Percentiles rank a stretch among this genome's conserved stretches.
phyloP scores from a whole-genome alignment of 2,797 vertebrate genomes.

The Syngnathus rostellatus region DNA sequence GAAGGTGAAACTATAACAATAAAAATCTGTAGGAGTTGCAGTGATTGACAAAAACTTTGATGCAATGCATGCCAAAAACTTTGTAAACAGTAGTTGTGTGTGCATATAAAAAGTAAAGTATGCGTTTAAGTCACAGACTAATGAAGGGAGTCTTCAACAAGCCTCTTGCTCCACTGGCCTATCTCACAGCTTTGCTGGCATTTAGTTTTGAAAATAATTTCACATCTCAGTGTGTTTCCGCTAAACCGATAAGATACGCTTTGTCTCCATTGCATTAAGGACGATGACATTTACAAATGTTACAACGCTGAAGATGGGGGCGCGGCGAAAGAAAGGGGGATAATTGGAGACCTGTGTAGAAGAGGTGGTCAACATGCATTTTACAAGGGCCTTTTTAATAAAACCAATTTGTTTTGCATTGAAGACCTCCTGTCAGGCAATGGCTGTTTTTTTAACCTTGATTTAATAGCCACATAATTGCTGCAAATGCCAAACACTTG shows the following conservation, averaged over 20 bases:
- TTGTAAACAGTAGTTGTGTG: not conserved
- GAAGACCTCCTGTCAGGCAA: constrained; percentile 62
- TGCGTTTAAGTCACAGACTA: constrained; percentile 46
- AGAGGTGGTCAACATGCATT: constrained; percentile 51
- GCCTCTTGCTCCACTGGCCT: constrained; percentile 62
- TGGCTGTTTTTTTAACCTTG: constrained; percentile 53
- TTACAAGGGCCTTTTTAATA: constrained; percentile 63
- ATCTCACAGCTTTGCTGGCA: constrained; percentile 69
- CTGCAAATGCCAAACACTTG: constrained; percentile 62
- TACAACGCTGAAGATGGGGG: constrained; percentile 52
- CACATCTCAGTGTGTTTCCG: constrained; percentile 73
- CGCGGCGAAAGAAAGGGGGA: constrained; percentile 24
- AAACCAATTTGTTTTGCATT: constrained; percentile 67
- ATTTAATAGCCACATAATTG: constrained; percentile 69
- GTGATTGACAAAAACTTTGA: not conserved
- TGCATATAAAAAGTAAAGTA: not conserved
- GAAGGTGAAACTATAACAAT: not conserved
- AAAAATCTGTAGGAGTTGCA: not conserved
- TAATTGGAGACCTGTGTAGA: constrained; percentile 53
- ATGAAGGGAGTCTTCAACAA: constrained; percentile 67
- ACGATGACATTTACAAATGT: constrained; percentile 76
- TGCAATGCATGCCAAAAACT: not conserved
- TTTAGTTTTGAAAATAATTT: constrained; percentile 76
- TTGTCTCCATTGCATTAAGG: constrained; percentile 69
- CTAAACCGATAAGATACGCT: constrained; percentile 69